Percentiles rank a stretch among this genome's conserved stretches.
These are phyloP conservation scores for Stichodactyla mertensii DNA, from an alignment of 64 coral and sea anemone species.

Conservation along the genomic window DNA sequence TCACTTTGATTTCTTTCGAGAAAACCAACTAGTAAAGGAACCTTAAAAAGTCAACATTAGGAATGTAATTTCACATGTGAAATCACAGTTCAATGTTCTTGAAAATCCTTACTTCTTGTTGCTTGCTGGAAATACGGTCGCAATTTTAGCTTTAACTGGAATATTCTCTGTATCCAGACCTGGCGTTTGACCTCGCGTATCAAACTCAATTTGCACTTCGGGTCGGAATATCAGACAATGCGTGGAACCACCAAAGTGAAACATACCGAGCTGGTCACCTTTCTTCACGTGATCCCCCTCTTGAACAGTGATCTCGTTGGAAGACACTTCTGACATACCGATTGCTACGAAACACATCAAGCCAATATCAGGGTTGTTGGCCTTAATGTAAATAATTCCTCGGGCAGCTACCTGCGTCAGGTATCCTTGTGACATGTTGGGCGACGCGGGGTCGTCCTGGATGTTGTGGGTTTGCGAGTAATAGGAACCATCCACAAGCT, in stretches of 20 bases:
- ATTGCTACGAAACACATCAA: conserved; percentile 80
- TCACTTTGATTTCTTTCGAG: no score
- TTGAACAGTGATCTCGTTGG: conserved; percentile 65
- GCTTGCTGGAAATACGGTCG: not conserved
- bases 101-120: conserved; percentile 27
- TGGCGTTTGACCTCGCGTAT: conserved; percentile 37
- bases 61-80: no score
- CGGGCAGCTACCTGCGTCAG: conserved; percentile 64
- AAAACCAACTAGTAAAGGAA: no score
- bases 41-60: no score
- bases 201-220: conserved; percentile 46
- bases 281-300: conserved; percentile 53
- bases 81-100: conserved; percentile 25
- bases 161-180: conserved; percentile 61
- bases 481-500: conserved; percentile 72
- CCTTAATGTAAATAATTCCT: conserved; percentile 65
- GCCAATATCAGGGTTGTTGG: conserved; percentile 78
- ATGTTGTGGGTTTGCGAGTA: conserved; percentile 50
- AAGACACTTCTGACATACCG: conserved; percentile 74
- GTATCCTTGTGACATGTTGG: conserved; percentile 62
- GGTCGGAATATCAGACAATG: conserved; percentile 74
- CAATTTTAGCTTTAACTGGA: conserved; percentile 43
- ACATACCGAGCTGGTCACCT: conserved; percentile 78
- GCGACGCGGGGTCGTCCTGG: conserved; percentile 38
- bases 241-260: conserved; percentile 77